Evolutionary conservation across 2,113 vertebrate genomes (phyloP).

Genomic region (Campylomormyrus numenius): DNA sequence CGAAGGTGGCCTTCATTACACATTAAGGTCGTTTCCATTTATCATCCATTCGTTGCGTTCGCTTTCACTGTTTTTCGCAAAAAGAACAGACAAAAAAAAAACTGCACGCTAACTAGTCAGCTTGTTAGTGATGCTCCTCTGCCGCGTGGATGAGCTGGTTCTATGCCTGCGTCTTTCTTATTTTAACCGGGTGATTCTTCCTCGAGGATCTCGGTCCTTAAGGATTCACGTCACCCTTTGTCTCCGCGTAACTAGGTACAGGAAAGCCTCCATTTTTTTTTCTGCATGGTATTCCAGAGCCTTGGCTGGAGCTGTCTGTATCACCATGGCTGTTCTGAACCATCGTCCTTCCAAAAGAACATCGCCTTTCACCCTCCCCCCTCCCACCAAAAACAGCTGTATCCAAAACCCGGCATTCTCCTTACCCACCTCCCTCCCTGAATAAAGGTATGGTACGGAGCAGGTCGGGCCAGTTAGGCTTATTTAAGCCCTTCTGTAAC

Average conservation of each 20-base stretch:
- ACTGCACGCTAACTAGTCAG: not conserved
- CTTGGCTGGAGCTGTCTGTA: not conserved
- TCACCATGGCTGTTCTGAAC: not conserved
- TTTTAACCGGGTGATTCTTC: not conserved
- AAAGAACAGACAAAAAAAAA: not conserved
- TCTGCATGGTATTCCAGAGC: not conserved
- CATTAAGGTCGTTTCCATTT: not conserved
- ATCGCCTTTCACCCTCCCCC: not conserved
- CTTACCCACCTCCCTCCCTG: not conserved
- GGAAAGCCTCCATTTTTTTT: not conserved
- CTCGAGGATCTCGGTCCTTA: not conserved
- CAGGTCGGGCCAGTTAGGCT: not conserved
- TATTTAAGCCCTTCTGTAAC: not conserved
- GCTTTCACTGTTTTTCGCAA: not conserved
- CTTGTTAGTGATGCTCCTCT: not conserved
- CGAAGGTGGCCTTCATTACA: not conserved
- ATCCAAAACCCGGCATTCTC: not conserved
- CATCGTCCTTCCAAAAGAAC: not conserved
- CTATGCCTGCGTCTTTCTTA: not conserved
- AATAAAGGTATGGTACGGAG: not conserved
- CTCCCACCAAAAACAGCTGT: not conserved
- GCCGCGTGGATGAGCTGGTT: not conserved
- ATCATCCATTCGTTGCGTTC: not conserved
- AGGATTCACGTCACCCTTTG: not conserved
- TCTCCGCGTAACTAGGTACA: not conserved